Percentiles rank a stretch among this genome's conserved stretches.
phyloP scores from a whole-genome alignment of 2,113 vertebrate species.

The Uria aalge region DNA sequence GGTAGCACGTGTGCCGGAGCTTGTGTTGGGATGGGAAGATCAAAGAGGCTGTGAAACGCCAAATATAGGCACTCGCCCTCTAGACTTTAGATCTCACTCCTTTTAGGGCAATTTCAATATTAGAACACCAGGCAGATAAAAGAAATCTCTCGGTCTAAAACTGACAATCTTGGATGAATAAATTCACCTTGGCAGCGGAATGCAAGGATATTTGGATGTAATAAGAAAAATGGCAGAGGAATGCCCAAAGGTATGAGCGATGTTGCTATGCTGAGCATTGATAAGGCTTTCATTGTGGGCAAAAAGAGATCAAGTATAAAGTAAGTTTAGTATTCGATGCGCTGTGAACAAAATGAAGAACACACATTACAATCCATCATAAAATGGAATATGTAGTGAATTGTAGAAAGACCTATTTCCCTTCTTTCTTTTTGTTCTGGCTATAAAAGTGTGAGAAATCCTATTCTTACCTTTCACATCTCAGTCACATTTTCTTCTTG shows the following conservation, averaged over 20 bases:
- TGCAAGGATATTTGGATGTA: slow-evolving; percentile 33
- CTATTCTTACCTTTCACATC: not conserved
- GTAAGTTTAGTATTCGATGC: not conserved
- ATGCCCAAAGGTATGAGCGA: slow-evolving; percentile 31
- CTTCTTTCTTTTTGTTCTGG: not conserved
- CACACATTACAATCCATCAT: not conserved
- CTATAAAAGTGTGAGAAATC: not conserved
- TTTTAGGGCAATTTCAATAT: slow-evolving; percentile 42
- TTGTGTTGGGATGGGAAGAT: slow-evolving; percentile 24
- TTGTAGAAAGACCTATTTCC: not conserved
- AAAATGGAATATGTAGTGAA: not conserved
- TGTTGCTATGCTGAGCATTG: slow-evolving; percentile 19
- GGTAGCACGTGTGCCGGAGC: not conserved
- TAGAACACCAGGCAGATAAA: slow-evolving; percentile 43
- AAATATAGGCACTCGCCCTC: not conserved
- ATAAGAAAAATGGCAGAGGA: slow-evolving; percentile 22
- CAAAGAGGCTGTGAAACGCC: slow-evolving; percentile 30
- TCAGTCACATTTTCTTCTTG: not conserved
- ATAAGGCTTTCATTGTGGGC: slow-evolving; percentile 36
- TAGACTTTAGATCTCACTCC: not conserved
- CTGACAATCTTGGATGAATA: not conserved
- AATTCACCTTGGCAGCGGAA: slow-evolving; percentile 43
- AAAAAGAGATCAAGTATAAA: slow-evolving; percentile 23
- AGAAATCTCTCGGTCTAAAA: slow-evolving; percentile 23
- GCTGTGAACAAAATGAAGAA: slow-evolving; percentile 33